Base-by-base conservation (phyloP, 2,888 invertebrate genomes). In the Cryptus viduatorius region DNA sequence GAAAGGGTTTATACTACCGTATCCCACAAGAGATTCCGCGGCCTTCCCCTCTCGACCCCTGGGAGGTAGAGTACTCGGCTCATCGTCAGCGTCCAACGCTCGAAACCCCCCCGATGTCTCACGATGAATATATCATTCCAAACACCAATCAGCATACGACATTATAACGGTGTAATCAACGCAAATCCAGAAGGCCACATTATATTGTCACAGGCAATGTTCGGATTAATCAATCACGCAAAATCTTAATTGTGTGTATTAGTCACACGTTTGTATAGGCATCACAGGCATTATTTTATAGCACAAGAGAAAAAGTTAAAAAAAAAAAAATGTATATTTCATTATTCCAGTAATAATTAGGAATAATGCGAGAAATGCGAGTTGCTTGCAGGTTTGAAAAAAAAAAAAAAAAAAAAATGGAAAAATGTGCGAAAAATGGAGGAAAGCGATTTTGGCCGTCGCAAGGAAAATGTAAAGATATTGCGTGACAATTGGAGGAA, bases 71-170 rank as follows among this genome's bases (percentile, higher is more conserved):
- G 59, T 72, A 59, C 42, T 14, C 48, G 71, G 76, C 67, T 61
- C 83, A 80, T 77, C 76, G 71, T 71, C 79, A 79, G 65, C 50
- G 19, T 50, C 68, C 29, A 68, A 61, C 14, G 73, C 79, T 48
- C 46, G 56, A 73, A 53, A 24, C 24, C 24, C 24, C 31, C 31
- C 29, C 67, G 53, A 67, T 69, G 59, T 79, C 65, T 61, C 67
- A 71, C 75, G 73, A 72, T 48, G 50, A 85, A 24, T 56, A 86
- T 82, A 86, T 82, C 86, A 86, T 86, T 84, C 85, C 86, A 56
- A 83, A 86, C 86, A 87, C 78, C 82, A 86, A 87, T 71, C 82
- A 86, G 86, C 86, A 82, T 85, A 79, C 77, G 75, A 80, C 83
- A 81, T 81, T 83, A 75, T 79, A 84, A 69, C 42, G 53, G 77